Evolutionary conservation across 2,888 invertebrate genomes (phyloP), one percentile per base, ranked within the genome.

Genomic region (Macroteleia sp.): DNA sequence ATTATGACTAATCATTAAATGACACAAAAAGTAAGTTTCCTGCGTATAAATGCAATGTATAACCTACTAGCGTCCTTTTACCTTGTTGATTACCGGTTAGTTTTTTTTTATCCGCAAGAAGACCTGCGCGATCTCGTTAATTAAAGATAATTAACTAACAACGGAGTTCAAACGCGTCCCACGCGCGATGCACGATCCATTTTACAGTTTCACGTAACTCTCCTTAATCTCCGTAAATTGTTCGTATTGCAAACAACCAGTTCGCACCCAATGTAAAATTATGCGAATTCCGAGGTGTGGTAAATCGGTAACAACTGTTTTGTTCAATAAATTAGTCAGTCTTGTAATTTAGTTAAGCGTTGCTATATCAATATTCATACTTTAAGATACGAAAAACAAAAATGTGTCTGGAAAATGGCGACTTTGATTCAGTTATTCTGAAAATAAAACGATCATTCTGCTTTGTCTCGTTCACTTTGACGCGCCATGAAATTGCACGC

Each of bases 121-220:
- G 66, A 56, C 56, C 56, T 17, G 46, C 64, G 46, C 79, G 81
- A 84, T 82, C 82, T 78, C 71, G 73, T 81, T 84, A 85, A 85
- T 86, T 86, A 85, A 82, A 61, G 76, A 80, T 82, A 85, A 85
- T 79, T 78, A 74, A 62, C 70, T 82, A 82, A 85, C 81, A 80
- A 73, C 80, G 67, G 74, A 81, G 84, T 86, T 87, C 85, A 85
- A 86, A 83, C 79, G 80, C 81, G 75, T 85, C 83, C 81, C 84
- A 83, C 83, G 83, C 82, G 79, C 62, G 56, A 52, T 42, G 61
- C 34, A 41, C 59, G 62, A 67, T 71, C 77, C 57, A 56, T 77
- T 83, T 81, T 73, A 71, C 79, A 41, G 62, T 80, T 69, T 42
- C 52, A 32, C 42, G 66, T 56, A 59, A 78, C 73, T 78, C 74